A percentile compares a stretch with the other conserved stretches of the same genome.
These are phyloP conservation scores for Chironomus striatipennis DNA, from an alignment of 1,140 invertebrate species.

Conservation along the genomic window DNA sequence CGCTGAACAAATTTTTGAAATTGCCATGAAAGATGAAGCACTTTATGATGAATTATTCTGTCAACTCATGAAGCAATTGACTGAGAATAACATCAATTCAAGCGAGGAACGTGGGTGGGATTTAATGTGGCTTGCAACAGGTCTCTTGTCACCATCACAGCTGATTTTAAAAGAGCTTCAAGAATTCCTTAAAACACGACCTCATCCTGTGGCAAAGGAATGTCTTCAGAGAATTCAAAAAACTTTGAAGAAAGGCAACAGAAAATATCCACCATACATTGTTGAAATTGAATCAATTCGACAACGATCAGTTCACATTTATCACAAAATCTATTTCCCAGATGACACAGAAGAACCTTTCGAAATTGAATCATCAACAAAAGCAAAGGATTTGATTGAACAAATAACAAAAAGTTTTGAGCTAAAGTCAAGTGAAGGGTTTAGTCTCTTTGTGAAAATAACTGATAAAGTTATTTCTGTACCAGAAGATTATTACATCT, in stretches of 20 bases:
- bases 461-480: constrained; percentile 89
- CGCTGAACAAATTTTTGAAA: constrained; percentile 83
- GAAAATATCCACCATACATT: constrained; percentile 84
- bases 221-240: constrained; percentile 75
- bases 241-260: constrained; percentile 64
- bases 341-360: constrained; percentile 83
- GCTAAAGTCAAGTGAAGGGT: constrained; percentile 72
- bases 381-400: constrained; percentile 76
- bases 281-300: constrained; percentile 94
- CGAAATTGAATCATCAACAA: constrained; percentile 70
- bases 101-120: constrained; percentile 92
- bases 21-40: constrained; percentile 64
- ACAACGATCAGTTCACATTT: constrained; percentile 87
- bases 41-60: constrained; percentile 88
- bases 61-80: constrained; percentile 90
- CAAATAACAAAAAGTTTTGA: constrained; percentile 66
- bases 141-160: constrained; percentile 67
- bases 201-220: constrained; percentile 68
- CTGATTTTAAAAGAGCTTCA: constrained; percentile 49
- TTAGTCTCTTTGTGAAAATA: constrained; percentile 88
- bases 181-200: constrained; percentile 69
- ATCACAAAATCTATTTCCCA: constrained; percentile 87
- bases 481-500: constrained; percentile 87
- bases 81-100: constrained; percentile 67
- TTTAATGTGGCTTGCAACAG: constrained; percentile 83